phyloP scores from a whole-genome alignment of 2,113 vertebrate species.

The Cryptomyrus ogoouensis region DNA sequence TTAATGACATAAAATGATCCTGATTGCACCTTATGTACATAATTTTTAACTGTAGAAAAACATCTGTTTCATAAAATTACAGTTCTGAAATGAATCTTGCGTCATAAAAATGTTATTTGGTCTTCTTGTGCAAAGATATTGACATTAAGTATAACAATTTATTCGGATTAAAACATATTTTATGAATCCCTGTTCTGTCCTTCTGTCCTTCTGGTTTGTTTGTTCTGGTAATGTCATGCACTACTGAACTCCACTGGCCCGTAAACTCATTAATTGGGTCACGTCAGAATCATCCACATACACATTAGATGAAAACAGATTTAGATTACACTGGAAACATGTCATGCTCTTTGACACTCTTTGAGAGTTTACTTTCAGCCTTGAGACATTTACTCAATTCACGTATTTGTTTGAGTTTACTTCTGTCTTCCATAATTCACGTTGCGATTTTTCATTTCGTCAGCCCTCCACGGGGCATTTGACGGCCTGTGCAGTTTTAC shows the following conservation, averaged over 20 bases:
- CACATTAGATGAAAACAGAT: not conserved
- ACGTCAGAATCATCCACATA: not conserved
- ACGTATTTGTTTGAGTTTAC: not conserved
- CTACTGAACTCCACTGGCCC: not conserved
- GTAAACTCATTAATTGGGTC: not conserved
- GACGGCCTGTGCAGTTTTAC: not conserved
- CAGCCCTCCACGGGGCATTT: not conserved
- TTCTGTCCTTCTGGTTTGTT: not conserved
- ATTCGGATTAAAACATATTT: conserved; percentile 1
- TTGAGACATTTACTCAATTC: not conserved
- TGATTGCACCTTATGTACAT: not conserved
- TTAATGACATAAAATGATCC: not conserved
- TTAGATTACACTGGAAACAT: not conserved
- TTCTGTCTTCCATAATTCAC: not conserved
- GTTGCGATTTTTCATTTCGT: not conserved
- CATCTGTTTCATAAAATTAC: not conserved
- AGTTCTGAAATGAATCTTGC: not conserved
- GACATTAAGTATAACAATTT: conserved; percentile 4
- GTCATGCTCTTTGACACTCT: not conserved
- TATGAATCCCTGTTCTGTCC: not conserved
- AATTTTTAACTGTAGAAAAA: not conserved
- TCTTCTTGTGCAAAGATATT: not conserved
- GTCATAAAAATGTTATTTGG: not conserved
- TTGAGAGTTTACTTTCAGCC: not conserved
- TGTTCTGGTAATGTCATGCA: not conserved